Conservation (phyloP, 2,797 vertebrate genomes). For the Petrocephalus schoutedeni region DNA sequence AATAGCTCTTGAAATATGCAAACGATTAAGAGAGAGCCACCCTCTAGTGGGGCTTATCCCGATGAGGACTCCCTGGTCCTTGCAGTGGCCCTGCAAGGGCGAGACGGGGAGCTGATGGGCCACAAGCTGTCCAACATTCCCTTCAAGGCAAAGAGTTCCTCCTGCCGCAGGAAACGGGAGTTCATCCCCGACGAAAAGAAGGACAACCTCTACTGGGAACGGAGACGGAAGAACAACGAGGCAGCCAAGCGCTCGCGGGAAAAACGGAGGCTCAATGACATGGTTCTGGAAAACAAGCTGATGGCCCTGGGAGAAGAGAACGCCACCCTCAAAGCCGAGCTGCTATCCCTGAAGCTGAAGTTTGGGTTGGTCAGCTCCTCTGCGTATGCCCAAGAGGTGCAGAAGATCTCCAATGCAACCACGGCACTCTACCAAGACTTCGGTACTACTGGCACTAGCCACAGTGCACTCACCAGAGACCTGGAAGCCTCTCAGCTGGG, state of each 20-base stretch:
- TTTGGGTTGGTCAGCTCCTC: slow-evolving; percentile 86
- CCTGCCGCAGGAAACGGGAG: slow-evolving; percentile 83
- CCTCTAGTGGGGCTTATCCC: slow-evolving; percentile 59
- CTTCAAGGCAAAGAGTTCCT: slow-evolving; percentile 66
- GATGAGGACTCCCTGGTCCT: slow-evolving; percentile 73
- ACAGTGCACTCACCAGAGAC: slow-evolving; percentile 61
- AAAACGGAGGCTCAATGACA: slow-evolving; percentile 88
- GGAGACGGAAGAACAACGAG: slow-evolving; percentile 93
- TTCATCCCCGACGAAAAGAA: slow-evolving; percentile 97
- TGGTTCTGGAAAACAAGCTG: slow-evolving; percentile 93
- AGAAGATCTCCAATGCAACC: slow-evolving; percentile 71
- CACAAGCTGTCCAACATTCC: slow-evolving; percentile 57
- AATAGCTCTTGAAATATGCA: slow-evolving; percentile 68
- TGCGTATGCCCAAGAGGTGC: slow-evolving; percentile 80
- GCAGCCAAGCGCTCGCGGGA: slow-evolving; percentile 93
- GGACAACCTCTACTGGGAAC: slow-evolving; percentile 90
- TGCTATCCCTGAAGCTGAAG: slow-evolving; percentile 84
- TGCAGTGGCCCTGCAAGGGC: slow-evolving; percentile 65
- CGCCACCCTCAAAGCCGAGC: slow-evolving; percentile 80
- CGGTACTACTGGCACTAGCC: slow-evolving; percentile 53
- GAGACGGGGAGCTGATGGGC: slow-evolving; percentile 67
- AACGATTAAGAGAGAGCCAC: slow-evolving; percentile 80
- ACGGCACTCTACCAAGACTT: slow-evolving; percentile 75
- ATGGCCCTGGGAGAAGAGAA: slow-evolving; percentile 91
- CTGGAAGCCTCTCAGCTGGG: slow-evolving; percentile 63